phyloP scores from a whole-genome alignment of 1,140 invertebrate species.

The Temnothorax longispinosus region DNA sequence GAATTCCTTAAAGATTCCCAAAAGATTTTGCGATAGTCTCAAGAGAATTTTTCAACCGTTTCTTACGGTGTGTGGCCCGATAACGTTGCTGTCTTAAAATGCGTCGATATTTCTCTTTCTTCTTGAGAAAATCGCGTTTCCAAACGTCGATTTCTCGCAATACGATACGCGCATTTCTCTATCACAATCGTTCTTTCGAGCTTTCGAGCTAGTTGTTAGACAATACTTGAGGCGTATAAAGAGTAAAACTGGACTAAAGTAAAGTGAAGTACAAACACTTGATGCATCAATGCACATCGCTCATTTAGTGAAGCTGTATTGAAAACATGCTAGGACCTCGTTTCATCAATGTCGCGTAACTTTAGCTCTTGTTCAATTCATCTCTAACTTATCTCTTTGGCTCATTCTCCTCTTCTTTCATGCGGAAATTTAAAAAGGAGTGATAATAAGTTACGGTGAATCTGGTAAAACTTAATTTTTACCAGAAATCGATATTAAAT shows the following conservation, averaged over 20 bases:
- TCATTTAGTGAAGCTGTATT: conserved; percentile 36
- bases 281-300: conserved; percentile 55
- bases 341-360: conserved; percentile 30
- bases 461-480: not conserved
- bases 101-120: not conserved
- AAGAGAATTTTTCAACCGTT: conserved; percentile 8
- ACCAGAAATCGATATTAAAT: not conserved
- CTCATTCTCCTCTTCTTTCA: not conserved
- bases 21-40: not conserved
- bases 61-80: not conserved
- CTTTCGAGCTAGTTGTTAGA: conserved; percentile 49
- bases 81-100: not conserved
- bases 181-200: conserved; percentile 66
- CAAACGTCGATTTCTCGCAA: not conserved
- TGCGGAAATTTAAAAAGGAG: not conserved
- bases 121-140: not conserved
- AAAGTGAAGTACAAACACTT: conserved; percentile 69
- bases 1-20: not conserved
- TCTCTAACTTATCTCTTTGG: not conserved
- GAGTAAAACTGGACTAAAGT: conserved; percentile 57
- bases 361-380: not conserved
- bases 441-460: conserved; percentile 9
- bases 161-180: conserved; percentile 52
- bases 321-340: conserved; percentile 45
- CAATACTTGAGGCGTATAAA: conserved; percentile 67